phyloP scores from a whole-genome alignment of 2,888 invertebrate species.

The Cryptosula pallasiana region DNA sequence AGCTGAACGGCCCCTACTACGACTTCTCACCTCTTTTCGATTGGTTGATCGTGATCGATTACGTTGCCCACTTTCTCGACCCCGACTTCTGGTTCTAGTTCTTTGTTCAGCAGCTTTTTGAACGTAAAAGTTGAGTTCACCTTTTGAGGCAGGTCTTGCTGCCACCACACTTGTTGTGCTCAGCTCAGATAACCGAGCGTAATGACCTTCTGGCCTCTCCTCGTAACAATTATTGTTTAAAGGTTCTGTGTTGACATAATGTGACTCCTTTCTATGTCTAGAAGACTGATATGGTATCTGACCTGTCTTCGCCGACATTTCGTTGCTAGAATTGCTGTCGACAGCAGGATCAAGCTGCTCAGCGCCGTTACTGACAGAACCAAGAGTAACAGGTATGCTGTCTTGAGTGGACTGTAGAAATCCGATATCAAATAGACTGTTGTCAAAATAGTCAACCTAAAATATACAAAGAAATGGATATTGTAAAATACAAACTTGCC shows the following conservation, averaged over 20 bases:
- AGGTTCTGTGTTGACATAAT: not conserved
- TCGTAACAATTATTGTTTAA: not conserved
- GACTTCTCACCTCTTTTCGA: not conserved
- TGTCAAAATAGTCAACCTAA: slow-evolving; percentile 11
- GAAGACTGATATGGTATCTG: not conserved
- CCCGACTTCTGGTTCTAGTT: not conserved
- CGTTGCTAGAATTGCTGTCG: not conserved
- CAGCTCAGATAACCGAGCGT: not conserved
- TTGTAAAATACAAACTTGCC: no score
- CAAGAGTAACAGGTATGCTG: not conserved
- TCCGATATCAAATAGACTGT: slow-evolving; percentile 22
- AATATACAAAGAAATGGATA: not conserved
- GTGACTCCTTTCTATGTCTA: not conserved
- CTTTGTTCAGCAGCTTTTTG: slow-evolving; percentile 18
- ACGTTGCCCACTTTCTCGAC: not conserved
- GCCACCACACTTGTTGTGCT: not conserved
- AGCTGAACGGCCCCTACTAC: not conserved
- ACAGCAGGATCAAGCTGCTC: not conserved
- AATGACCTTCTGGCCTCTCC: slow-evolving; percentile 6
- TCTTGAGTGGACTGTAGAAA: not conserved
- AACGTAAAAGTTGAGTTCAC: slow-evolving; percentile 21
- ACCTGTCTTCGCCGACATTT: not conserved
- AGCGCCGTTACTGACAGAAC: not conserved
- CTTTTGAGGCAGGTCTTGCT: not conserved
- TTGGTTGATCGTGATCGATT: not conserved